Conservation (phyloP, 2,888 invertebrate species). For the Sturmia bella region DNA sequence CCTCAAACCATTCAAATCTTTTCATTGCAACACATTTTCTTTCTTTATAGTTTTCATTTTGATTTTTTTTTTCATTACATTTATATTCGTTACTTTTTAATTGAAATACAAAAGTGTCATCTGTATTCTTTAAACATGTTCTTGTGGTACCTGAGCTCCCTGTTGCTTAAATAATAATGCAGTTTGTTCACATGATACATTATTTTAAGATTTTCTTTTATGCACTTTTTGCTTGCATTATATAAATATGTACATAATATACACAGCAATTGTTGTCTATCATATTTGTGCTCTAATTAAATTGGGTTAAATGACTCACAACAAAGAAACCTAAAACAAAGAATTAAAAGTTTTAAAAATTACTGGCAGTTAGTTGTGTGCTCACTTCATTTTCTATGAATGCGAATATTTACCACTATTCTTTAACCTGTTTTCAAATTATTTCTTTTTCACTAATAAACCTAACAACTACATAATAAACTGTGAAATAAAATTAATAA, state of each 20-base stretch:
- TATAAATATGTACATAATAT: conserved; percentile 45
- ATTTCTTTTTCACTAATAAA: too few species aligned
- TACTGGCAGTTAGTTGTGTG: too few species aligned
- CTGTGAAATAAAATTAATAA: not conserved
- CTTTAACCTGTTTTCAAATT: too few species aligned
- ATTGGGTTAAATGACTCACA: conserved; percentile 21
- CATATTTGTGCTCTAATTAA: conserved; percentile 45
- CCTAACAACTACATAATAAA: not conserved
- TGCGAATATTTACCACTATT: too few species aligned
- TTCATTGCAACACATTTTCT: not conserved
- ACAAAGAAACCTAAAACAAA: conserved; percentile 10
- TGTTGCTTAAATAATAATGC: conserved; percentile 50
- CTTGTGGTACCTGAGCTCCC: conserved; percentile 11
- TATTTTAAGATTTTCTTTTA: conserved; percentile 52
- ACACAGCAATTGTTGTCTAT: conserved; percentile 20
- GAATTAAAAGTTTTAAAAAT: not conserved
- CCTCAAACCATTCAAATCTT: too few species aligned
- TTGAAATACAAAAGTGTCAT: not conserved
- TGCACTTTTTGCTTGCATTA: conserved; percentile 7
- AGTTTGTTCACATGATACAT: conserved; percentile 56
- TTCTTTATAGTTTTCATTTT: not conserved
- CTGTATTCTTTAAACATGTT: conserved; percentile 20
- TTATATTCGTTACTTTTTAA: not conserved
- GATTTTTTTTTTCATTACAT: not conserved
- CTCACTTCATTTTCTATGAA: too few species aligned